phyloP scores from a whole-genome alignment of 2,113 vertebrate species.

The Coptodon bakossiorum region DNA sequence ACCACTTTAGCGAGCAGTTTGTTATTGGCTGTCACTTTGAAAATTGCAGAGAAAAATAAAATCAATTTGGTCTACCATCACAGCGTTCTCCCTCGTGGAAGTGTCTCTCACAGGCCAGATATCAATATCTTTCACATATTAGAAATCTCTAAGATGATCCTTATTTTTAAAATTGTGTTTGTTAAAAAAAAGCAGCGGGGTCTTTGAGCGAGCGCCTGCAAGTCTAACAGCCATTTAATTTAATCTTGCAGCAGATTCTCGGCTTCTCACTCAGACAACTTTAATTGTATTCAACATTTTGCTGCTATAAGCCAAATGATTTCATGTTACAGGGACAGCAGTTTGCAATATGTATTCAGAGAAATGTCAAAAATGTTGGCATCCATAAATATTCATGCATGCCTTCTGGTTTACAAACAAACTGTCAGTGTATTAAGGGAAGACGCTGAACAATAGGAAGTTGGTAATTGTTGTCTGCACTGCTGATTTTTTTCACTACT shows the following conservation, averaged over 20 bases:
- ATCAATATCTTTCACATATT: conserved; percentile 9
- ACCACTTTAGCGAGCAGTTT: not conserved
- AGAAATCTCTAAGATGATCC: not conserved
- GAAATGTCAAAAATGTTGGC: not conserved
- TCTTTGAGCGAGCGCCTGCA: not conserved
- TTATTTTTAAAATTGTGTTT: not conserved
- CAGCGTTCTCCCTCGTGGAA: not conserved
- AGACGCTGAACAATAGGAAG: not conserved
- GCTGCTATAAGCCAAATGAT: not conserved
- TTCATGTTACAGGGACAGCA: not conserved
- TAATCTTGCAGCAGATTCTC: not conserved
- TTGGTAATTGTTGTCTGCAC: not conserved
- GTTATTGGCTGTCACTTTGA: conserved; percentile 13
- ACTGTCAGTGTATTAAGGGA: not conserved
- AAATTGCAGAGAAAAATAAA: not conserved
- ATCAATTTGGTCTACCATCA: conserved; percentile 4
- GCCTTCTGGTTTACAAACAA: not conserved
- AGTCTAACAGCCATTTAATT: not conserved
- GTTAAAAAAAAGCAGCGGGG: not conserved
- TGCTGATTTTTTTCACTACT: accelerated
- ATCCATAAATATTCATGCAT: not conserved
- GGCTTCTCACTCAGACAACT: not conserved
- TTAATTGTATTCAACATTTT: not conserved
- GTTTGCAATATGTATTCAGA: not conserved
- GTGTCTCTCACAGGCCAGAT: not conserved